Evolutionary conservation across 2,888 invertebrate genomes (phyloP), one percentile per base, ranked within the genome.

Genomic region (Microplitis deprimator): DNA sequence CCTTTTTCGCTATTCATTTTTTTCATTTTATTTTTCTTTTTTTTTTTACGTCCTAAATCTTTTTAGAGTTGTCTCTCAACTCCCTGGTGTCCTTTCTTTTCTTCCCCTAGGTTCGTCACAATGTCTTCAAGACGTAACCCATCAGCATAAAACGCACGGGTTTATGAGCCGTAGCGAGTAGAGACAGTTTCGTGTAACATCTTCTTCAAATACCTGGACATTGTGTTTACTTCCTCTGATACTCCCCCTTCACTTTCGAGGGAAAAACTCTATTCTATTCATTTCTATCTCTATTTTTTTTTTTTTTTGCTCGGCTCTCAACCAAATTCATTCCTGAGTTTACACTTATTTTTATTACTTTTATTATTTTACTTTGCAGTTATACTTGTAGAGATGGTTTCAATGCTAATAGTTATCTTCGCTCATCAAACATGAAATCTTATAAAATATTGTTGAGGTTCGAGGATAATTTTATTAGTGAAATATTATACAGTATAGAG

Each of bases 81-180:
- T 50, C 50, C 50, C 50, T 50, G 50, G 50, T 50, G 50, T 50
- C 50, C 50, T 50, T 50, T 50, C 13, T 5, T 13, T 13, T 8
- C 79, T 77, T 78, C 73, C 62, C 68, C 59, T 38, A 71, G 75
- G 74, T 80, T 83, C 83, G 82, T 84, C 85, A 84, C 84, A 85
- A 87, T 85, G 85, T 85, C 84, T 81, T 29, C 77, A 82, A 83
- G 82, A 84, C 84, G 82, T 79, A 80, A 78, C 81, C 87, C 87
- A 88, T 89, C 88, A 89, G 88, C 88, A 87, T 89, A 89, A 89
- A 89, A 87, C 84, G 87, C 82, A 85, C 82, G 82, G 85, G 85
- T 89, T 89, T 89, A 89, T 85, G 88, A 87, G 84, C 85, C 87
- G 86, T 89, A 85, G 83, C 85, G 83, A 83, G 84, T 85, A 85